Conservation (phyloP, 2,797 vertebrate genomes). For the Alexandromys oeconomus region DNA sequence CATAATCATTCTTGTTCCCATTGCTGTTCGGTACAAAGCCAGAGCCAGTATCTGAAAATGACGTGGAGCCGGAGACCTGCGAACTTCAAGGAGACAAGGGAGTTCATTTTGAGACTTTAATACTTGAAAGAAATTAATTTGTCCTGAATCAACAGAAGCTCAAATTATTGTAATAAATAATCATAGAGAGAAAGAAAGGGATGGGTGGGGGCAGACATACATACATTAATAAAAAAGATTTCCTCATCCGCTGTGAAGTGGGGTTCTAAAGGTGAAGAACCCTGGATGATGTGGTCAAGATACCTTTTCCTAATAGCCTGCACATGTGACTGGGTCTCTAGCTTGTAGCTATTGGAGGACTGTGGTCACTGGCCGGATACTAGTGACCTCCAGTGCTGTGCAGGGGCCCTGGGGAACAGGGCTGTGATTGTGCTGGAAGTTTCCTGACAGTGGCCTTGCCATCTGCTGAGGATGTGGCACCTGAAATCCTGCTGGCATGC, state of each 20-base stretch:
- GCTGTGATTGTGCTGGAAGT: not conserved
- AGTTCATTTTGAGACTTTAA: constrained; percentile 73
- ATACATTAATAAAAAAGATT: not conserved
- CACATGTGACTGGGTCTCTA: not conserved
- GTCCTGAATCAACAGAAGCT: constrained; percentile 8
- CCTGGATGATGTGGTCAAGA: not conserved
- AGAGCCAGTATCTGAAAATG: constrained; percentile 92
- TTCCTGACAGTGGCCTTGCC: not conserved
- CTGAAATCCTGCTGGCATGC: not conserved
- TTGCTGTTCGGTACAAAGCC: constrained; percentile 92
- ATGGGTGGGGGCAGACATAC: not conserved
- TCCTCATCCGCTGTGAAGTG: not conserved
- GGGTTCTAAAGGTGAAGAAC: not conserved
- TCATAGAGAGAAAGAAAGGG: not conserved
- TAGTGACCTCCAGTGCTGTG: not conserved
- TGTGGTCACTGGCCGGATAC: not conserved
- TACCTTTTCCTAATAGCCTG: not conserved
- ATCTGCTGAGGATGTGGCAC: not conserved
- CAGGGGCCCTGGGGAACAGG: constrained; percentile 19
- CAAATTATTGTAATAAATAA: constrained; percentile 1
- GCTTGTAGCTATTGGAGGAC: not conserved
- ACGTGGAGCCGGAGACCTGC: constrained; percentile 84
- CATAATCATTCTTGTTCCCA: constrained; percentile 93
- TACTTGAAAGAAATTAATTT: constrained; percentile 13
- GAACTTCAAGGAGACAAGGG: constrained; percentile 82